These are phyloP conservation scores for Scophthalmus maximus DNA, from an alignment of 2,113 vertebrate genomes.

Conservation along the genomic window DNA sequence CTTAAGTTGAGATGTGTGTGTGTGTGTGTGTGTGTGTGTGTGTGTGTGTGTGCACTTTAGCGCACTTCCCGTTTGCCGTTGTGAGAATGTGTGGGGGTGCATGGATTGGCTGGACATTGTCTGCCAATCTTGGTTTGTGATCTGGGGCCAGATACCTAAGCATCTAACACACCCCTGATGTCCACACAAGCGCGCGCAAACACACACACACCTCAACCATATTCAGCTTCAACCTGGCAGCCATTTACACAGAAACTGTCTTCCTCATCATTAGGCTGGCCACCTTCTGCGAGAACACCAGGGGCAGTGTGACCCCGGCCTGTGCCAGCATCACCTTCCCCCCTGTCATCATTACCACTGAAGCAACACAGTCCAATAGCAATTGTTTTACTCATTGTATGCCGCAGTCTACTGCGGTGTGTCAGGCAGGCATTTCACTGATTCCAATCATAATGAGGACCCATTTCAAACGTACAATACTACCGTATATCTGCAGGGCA, in stretches of 20 bases:
- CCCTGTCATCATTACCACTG: constrained; percentile 35
- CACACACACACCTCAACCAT: constrained; percentile 11
- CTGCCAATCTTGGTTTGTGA: constrained; percentile 67
- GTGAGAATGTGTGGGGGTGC: constrained; percentile 41
- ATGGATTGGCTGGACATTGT: constrained; percentile 40
- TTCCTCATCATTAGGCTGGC: constrained; percentile 76
- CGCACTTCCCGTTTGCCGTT: not conserved
- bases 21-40: not conserved
- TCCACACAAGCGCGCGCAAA: not conserved
- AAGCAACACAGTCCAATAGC: constrained; percentile 35
- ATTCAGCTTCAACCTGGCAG: constrained; percentile 64
- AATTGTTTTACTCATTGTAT: constrained; percentile 44
- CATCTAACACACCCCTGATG: constrained; percentile 24
- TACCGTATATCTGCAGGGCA: too few species aligned
- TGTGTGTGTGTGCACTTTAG: not conserved
- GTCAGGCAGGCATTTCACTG: constrained; percentile 16
- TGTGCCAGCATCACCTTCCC: constrained; percentile 57
- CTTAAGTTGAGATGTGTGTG: not conserved
- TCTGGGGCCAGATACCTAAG: constrained; percentile 58
- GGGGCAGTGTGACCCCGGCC: constrained; percentile 60
- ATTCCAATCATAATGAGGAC: constrained; percentile 24
- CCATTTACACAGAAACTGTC: constrained; percentile 62
- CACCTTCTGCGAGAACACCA: constrained; percentile 64
- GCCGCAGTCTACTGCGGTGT: constrained; percentile 27
- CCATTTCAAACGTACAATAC: not conserved